phyloP scores from a whole-genome alignment of 2,888 invertebrate species.

The Ormyrus thymus region DNA sequence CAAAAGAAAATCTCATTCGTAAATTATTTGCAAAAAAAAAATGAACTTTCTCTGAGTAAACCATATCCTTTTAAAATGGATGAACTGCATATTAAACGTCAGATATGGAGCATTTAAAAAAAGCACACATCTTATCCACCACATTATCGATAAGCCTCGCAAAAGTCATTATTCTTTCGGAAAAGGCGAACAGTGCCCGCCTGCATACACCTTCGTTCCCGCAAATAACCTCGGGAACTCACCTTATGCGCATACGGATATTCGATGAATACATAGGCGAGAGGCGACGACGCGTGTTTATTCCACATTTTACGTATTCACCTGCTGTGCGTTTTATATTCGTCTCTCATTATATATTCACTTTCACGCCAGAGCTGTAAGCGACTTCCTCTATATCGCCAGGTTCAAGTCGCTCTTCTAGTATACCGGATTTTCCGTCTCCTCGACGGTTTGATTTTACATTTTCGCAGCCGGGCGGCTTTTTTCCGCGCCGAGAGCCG shows the following conservation, averaged over 20 bases:
- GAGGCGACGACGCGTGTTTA: constrained; percentile 54
- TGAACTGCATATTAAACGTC: too few relatives aligned
- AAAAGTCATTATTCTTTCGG: too few relatives aligned
- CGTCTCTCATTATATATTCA: constrained; percentile 62
- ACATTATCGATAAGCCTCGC: too few relatives aligned
- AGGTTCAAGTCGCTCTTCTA: background rate
- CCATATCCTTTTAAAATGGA: too few relatives aligned
- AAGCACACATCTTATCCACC: too few relatives aligned
- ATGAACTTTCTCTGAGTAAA: too few relatives aligned
- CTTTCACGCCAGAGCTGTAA: constrained; percentile 59
- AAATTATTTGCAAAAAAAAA: too few relatives aligned
- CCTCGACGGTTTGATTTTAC: constrained; percentile 27
- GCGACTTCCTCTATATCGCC: constrained; percentile 50
- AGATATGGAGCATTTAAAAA: too few relatives aligned
- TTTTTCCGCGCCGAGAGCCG: background rate
- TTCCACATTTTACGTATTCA: constrained; percentile 64
- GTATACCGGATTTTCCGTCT: constrained; percentile 28
- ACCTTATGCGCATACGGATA: constrained; percentile 15
- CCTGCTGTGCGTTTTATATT: constrained; percentile 60
- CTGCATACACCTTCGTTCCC: too few relatives aligned
- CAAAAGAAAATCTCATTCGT: too few relatives aligned
- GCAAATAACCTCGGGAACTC: too few relatives aligned
- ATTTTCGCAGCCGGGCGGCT: constrained; percentile 9
- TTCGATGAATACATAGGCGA: constrained; percentile 35
- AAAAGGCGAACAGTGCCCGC: too few relatives aligned